A percentile compares a stretch with the other conserved stretches of the same genome.
Evolutionary conservation across 2,113 vertebrate genomes (phyloP).

Genomic region (Lipophrys pholis): DNA sequence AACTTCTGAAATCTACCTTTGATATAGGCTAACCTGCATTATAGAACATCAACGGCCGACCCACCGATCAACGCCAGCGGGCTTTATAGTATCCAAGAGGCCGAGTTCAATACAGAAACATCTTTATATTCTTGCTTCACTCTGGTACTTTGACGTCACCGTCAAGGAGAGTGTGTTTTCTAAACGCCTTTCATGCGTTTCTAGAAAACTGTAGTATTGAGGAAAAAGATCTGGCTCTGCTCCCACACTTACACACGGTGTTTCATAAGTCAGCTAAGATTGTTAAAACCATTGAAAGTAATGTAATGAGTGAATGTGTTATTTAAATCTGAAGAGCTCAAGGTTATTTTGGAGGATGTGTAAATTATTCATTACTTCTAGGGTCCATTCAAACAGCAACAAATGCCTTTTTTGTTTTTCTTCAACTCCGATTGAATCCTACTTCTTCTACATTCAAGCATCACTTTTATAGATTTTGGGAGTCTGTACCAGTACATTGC

Average conservation of each 20-base stretch:
- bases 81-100: background rate
- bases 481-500: background rate
- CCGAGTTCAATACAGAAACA: too few relatives aligned
- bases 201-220: background rate
- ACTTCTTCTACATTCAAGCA: too few relatives aligned
- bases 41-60: background rate
- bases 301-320: background rate
- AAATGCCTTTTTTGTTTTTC: too few relatives aligned
- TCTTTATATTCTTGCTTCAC: too few relatives aligned
- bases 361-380: background rate
- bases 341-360: background rate
- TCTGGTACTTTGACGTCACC: too few relatives aligned
- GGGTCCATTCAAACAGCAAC: too few relatives aligned
- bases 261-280: background rate
- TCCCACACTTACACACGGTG: background rate
- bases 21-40: background rate
- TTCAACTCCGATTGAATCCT: too few relatives aligned
- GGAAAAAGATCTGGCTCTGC: background rate
- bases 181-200: too few relatives aligned
- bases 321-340: background rate
- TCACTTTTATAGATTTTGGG: too few relatives aligned
- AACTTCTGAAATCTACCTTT: conserved; percentile 14
- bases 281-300: background rate
- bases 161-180: too few relatives aligned
- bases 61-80: background rate